Evolutionary conservation across 2,113 vertebrate genomes (phyloP), one percentile per base, ranked within the genome.

Genomic region (Madoqua kirkii): DNA sequence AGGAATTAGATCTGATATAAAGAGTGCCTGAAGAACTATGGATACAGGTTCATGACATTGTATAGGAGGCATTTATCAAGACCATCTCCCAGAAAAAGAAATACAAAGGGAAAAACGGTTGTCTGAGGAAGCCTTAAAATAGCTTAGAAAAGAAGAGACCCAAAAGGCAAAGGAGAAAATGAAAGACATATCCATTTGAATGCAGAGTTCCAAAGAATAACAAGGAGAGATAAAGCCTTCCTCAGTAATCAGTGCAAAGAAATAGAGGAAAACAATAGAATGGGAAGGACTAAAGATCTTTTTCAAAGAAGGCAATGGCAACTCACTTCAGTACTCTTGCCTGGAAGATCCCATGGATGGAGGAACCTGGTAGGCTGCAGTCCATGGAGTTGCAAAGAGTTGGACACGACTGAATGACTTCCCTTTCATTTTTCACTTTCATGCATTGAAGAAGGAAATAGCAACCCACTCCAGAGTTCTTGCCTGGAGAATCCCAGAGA

Each of bases 341-440:
- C 29, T 60, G 59, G 59, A 60, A 31, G 14, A 60, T 3, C 5
- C 13, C 12, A 15, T 31, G 59, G 59, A 60, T 0, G 1, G 13
- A 60, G 59, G 12, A 60, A 1, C 12, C 59, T 60, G 59, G 29
- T 60, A 31, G 59, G 29, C 5, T 60, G 29, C 13, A 31, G 29
- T 31, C 27, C 59, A 60, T 60, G 59, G 27, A 13, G 59, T 60
- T 5, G 2, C 2, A 1, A 60, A 31, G 59, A 14, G 12, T 15
- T 0, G 5, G 29, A 60, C 12, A 60, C 1, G 13, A 60, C 59
- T 60, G 57, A 59, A 3, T 0, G 10, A 59, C 23, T 59, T 57
- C 55, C 10, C 9, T 57, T 57, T 59, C 23, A 27, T 10, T 27
- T 59, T 59, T 59, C 57, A 59, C 57, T 59, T 59, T 59, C 57